These are phyloP conservation scores for Nesidiocoris tenuis DNA, from an alignment of 2,888 invertebrate species.

Conservation along the genomic window DNA sequence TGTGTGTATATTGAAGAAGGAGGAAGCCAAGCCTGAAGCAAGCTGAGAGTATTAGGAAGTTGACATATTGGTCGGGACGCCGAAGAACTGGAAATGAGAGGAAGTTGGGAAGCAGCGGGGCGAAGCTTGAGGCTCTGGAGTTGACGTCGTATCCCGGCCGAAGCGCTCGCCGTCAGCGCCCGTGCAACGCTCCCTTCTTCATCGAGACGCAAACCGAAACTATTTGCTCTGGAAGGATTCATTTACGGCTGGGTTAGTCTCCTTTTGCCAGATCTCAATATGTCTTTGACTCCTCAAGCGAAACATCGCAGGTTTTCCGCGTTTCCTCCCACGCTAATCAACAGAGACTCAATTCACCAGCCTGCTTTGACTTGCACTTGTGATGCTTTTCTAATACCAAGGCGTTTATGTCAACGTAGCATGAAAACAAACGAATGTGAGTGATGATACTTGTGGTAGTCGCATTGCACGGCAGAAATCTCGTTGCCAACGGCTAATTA, in stretches of 20 bases:
- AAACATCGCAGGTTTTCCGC: not conserved
- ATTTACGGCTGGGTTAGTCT: not conserved
- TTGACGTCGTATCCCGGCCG: not conserved
- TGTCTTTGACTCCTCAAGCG: not conserved
- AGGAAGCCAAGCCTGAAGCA: not conserved
- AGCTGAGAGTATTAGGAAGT: not conserved
- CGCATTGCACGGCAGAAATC: too few species aligned
- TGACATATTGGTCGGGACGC: not conserved
- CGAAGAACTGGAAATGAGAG: not conserved
- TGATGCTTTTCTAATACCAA: too few species aligned
- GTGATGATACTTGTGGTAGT: too few species aligned
- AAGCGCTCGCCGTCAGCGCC: not conserved
- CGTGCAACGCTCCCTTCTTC: not conserved
- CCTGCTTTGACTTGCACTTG: not conserved
- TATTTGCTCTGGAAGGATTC: not conserved
- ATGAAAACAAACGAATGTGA: too few species aligned
- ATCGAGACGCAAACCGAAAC: not conserved
- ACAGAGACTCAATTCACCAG: not conserved
- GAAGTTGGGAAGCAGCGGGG: not conserved
- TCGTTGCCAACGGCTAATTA: too few species aligned
- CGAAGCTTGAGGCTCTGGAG: not conserved
- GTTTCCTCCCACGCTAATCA: not conserved
- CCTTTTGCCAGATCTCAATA: not conserved
- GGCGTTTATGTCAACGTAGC: too few species aligned
- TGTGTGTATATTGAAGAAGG: not conserved